A percentile compares a stretch with the other conserved stretches of the same genome.
phyloP scores from a whole-genome alignment of 2,797 vertebrate genomes.

The Lepus townsendii region DNA sequence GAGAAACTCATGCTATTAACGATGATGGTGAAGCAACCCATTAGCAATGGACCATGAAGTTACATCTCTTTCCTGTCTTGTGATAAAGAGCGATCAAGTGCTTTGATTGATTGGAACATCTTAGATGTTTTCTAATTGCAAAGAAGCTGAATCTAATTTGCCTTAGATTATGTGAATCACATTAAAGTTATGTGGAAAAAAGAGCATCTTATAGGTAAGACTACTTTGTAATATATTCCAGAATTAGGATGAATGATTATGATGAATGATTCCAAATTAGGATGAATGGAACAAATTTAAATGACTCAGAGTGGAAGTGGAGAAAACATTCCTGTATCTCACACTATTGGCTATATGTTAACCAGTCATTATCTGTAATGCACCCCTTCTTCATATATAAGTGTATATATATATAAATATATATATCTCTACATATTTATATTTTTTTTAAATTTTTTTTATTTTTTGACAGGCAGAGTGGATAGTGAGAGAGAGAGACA shows the following conservation, averaged over 20 bases:
- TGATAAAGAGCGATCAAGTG: conserved; percentile 63
- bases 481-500: no score
- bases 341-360: background rate
- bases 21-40: conserved; percentile 70
- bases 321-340: background rate
- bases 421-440: no score
- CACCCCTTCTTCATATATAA: background rate
- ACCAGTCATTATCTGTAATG: background rate
- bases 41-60: conserved; percentile 72
- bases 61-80: conserved; percentile 74
- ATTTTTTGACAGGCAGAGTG: no score
- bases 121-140: conserved; percentile 79
- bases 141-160: conserved; percentile 82
- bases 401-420: background rate
- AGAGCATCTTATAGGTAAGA: conserved; percentile 68
- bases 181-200: conserved; percentile 84
- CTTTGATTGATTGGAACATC: conserved; percentile 80
- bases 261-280: background rate
- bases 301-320: background rate
- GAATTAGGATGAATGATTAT: background rate
- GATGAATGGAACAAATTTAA: conserved; percentile 33
- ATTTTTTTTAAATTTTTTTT: no score
- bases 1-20: conserved; percentile 52
- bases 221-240: background rate
- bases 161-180: conserved; percentile 77